phyloP scores from a whole-genome alignment of 2,113 vertebrate species.

The Sebastes fasciatus region DNA sequence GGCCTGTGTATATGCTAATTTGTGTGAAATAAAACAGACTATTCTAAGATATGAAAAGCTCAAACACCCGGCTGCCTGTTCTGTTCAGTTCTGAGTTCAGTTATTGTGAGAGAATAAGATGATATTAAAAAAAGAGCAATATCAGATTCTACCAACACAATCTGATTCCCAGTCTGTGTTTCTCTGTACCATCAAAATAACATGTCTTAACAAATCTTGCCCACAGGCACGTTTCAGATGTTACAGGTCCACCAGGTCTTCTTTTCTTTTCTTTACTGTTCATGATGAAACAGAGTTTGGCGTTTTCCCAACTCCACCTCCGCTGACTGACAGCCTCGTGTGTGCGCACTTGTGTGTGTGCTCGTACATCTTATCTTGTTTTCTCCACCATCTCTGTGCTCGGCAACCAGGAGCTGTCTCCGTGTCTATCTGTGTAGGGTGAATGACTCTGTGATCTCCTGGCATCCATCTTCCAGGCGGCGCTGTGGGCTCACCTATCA shows the following conservation, averaged over 20 bases:
- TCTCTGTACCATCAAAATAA: conserved; percentile 21
- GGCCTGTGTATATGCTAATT: conserved; percentile 9
- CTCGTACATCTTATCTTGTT: conserved; percentile 51
- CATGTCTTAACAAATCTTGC: conserved; percentile 6
- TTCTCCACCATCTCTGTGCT: conserved; percentile 40
- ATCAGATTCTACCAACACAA: too few relatives aligned
- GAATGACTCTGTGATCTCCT: conserved; percentile 59
- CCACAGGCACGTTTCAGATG: conserved; percentile 14
- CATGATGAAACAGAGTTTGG: conserved; percentile 33
- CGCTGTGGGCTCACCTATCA: conserved; percentile 61
- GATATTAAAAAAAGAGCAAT: background rate
- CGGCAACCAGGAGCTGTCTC: conserved; percentile 31
- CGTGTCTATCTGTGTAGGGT: conserved; percentile 52
- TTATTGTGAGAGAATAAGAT: background rate
- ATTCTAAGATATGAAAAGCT: conserved; percentile 18
- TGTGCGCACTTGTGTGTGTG: conserved; percentile 2
- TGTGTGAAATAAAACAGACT: conserved; percentile 26
- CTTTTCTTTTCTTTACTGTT: conserved; percentile 17
- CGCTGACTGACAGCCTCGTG: conserved; percentile 26
- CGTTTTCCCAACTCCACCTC: conserved; percentile 33
- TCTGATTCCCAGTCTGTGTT: background rate
- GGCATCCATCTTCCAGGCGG: conserved; percentile 46
- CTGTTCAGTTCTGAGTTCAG: background rate
- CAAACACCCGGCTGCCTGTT: conserved; percentile 14
- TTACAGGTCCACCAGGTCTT: background rate